phyloP scores from a whole-genome alignment of 2,797 vertebrate genomes.

The Sebastes minor region DNA sequence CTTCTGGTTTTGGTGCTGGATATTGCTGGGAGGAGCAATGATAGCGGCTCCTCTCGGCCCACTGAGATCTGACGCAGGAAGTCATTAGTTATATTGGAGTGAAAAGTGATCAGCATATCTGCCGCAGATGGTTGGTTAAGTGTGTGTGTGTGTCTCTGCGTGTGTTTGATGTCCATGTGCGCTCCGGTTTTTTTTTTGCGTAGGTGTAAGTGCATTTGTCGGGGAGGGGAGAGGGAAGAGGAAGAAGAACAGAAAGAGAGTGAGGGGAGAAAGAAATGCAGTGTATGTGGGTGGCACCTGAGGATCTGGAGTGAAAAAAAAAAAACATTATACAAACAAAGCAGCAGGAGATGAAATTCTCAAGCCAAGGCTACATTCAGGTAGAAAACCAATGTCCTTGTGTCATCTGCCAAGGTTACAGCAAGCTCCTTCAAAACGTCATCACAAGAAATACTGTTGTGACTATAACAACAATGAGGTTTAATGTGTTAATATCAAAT shows the following conservation, averaged over 20 bases:
- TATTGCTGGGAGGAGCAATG: constrained; percentile 56
- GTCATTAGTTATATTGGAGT: constrained; percentile 65
- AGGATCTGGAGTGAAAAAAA: constrained; percentile 78
- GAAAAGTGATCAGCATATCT: constrained; percentile 61
- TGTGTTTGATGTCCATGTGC: constrained; percentile 21
- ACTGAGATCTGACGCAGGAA: constrained; percentile 62
- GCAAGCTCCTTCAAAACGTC: constrained; percentile 11
- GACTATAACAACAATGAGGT: not conserved
- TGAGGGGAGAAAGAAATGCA: constrained; percentile 58
- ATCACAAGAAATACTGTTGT: not conserved
- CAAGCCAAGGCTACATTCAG: constrained; percentile 74
- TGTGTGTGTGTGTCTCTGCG: constrained; percentile 20
- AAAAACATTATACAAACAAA: constrained; percentile 78
- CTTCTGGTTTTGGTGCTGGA: constrained; percentile 53
- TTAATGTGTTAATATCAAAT: not conserved
- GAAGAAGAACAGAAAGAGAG: constrained; percentile 45
- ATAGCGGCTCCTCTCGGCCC: constrained; percentile 44
- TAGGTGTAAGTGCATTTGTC: constrained; percentile 68
- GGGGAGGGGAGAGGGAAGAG: constrained; percentile 38
- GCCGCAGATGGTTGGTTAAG: constrained; percentile 49
- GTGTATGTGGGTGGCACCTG: constrained; percentile 76
- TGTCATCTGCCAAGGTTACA: constrained; percentile 47
- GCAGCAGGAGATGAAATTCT: constrained; percentile 73
- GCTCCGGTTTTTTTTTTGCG: constrained; percentile 26
- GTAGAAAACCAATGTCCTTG: constrained; percentile 60